Base-by-base conservation (phyloP, 2,888 invertebrate species). In the Drosophila neutralis region DNA sequence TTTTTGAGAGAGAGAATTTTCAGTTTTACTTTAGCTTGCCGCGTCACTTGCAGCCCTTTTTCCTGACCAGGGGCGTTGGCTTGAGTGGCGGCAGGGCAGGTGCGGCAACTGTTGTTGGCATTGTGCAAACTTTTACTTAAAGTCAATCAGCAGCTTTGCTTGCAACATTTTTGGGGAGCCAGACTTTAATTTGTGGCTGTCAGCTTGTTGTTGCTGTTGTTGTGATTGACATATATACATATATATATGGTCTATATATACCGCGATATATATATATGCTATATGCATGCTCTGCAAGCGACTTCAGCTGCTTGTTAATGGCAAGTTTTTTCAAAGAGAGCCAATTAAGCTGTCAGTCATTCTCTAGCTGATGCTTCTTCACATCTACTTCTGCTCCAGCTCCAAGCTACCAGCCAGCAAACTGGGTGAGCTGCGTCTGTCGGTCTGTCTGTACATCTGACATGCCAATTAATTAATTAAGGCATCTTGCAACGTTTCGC, bases 331-430 rank as follows among this genome's bases (percentile, higher is more conserved):
- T 80, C 70, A 79, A 77, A 87, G 86, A 83, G 91, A 90, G 85
- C 87, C 87, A 91, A 91, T 91, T 91, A 91, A 89, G 85, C 91
- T 91, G 91, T 91, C 91, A 90, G 89, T 91, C 91, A 91, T 73
- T 88, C 84, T 69, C 67, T 69, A 78, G 69, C 57, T 82, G 87
- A 69, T 65, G 67, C 58, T 73, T 53, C 66, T 53, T 53, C 69
- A 31, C 68, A 56, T 42, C 66, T 58, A 24, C 42, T 15, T 27
- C 27, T 27, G 21, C 35, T 33, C 40, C 66, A 40, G 49, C 51
- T 36, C 8, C 75, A 49, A 31, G 27, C 57, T 45, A 54, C 31
- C 60, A 56, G 24, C 62, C 29, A 56, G 53, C 61, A 45, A 45
- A 77, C 66, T 77, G 66, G 57, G 60, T 54, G 38, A 57, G 54